Evolutionary conservation across 2,797 vertebrate species (phyloP), one percentile per base, ranked within the genome.

Genomic region (Carduelis carduelis): DNA sequence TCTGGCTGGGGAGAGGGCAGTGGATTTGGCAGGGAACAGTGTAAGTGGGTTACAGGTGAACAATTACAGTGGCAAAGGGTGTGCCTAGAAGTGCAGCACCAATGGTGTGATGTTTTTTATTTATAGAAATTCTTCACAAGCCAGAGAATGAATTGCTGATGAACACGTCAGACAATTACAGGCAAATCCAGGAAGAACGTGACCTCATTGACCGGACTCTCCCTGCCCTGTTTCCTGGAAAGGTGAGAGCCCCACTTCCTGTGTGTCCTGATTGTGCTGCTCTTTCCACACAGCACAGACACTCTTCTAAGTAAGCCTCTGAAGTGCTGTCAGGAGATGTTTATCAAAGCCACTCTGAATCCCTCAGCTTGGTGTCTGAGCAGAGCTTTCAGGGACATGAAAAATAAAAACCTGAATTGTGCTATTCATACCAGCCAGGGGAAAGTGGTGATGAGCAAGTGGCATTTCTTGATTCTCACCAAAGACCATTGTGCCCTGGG

Each of bases 91-190:
- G 28, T 16, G 11, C 32, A 68, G 59, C 39, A n/a, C 6, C 11
- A 30, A 19, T 59, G 27, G 50, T 81, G 56, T 52, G 34, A 35
- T 2, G 4, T 69, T 77, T 22, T 44, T 83, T 65, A 34, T 72
- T 89, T 56, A 89, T 3, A 90, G 99, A 96, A 49, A 47, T 86
- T 49, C 98, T 99, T 59, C 91, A 97, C 72, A 99, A 98, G 96
- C 98, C 99, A 0, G 98, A 97, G 15, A 85, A 97, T 41, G 93
- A 97, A 53, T 91, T 99, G 65, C 92, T 99, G 96, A 99, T 99
- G 99, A 99, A 97, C 90, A 44, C 96, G n/a, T 97, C 97, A 0
- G 97, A 98, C 35, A 16, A 91, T 92, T 99, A 98, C 96, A 98
- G 99, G 88, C 97, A 95, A 92, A 98, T 97, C 44, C 98, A 98